Evolutionary conservation across 2,888 invertebrate species (phyloP).

Genomic region (Leucophenga montana): DNA sequence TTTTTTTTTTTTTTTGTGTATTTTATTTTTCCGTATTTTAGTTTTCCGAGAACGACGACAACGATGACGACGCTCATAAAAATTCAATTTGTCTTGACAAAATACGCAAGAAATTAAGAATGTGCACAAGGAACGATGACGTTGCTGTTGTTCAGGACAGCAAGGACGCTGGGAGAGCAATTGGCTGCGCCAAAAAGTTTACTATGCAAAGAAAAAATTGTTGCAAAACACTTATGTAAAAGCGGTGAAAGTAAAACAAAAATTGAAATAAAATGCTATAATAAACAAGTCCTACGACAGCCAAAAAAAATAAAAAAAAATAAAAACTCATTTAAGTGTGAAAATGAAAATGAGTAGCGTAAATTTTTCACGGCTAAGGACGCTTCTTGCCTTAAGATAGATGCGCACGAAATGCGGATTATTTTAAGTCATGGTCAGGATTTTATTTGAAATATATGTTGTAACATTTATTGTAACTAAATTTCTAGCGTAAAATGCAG

Average conservation of each 20-base stretch:
- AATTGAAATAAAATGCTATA: background rate
- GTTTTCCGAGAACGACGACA: constrained; percentile 25
- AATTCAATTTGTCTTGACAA: constrained; percentile 66
- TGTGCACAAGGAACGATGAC: constrained; percentile 57
- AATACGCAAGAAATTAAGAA: constrained; percentile 67
- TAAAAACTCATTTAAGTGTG: constrained; percentile 10
- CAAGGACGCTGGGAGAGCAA: no score
- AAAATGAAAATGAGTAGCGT: constrained; percentile 18
- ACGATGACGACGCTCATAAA: constrained; percentile 57
- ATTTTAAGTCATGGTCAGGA: no score
- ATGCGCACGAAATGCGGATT: no score
- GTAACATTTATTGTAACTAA: no score
- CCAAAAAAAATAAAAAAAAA: background rate
- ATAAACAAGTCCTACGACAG: no score
- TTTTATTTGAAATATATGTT: no score
- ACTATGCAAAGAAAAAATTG: background rate
- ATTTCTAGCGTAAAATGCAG: no score
- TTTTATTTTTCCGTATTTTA: constrained; percentile 2
- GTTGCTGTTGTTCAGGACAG: constrained; percentile 20
- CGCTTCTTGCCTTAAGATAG: background rate
- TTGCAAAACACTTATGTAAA: no score
- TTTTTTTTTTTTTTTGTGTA: constrained; percentile 17
- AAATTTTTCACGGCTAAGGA: constrained; percentile 25
- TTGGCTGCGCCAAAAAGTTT: no score
- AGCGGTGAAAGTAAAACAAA: no score